Conservation (phyloP, 2,797 vertebrate species). For the Triplophysa yarkandensis region DNA sequence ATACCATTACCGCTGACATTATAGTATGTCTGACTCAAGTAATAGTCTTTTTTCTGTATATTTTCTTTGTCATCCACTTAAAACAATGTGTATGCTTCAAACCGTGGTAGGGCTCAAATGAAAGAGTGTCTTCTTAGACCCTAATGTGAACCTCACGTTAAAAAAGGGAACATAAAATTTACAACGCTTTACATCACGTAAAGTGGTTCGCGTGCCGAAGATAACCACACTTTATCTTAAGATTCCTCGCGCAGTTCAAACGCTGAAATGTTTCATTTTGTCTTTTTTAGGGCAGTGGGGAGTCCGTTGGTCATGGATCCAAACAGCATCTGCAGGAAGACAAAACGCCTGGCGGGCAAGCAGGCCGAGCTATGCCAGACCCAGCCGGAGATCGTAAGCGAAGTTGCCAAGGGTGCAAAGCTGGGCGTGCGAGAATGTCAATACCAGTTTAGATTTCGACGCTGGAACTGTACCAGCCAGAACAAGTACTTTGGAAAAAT, state of each 20-base stretch:
- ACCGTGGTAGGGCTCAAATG: conserved; percentile 3
- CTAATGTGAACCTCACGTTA: conserved; percentile 29
- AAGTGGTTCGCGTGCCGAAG: conserved; percentile 37
- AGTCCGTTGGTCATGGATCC: conserved; percentile 99
- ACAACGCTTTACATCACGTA: conserved; percentile 37
- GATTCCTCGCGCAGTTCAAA: conserved; percentile 13
- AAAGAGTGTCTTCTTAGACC: conserved; percentile 33
- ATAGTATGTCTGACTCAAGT: conserved; percentile 28
- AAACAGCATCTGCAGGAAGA: conserved; percentile 98
- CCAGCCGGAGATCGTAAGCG: conserved; percentile 93
- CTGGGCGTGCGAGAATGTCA: conserved; percentile 95
- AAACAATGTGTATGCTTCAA: conserved; percentile 30
- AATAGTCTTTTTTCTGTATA: conserved; percentile 35
- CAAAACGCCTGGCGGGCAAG: conserved; percentile 89
- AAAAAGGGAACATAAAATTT: conserved; percentile 25
- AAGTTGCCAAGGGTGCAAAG: conserved; percentile 93
- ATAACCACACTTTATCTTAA: conserved; percentile 37
- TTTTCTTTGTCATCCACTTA: conserved; percentile 44
- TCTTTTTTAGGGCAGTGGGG: conserved; percentile 89
- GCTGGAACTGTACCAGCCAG: conserved; percentile 99
- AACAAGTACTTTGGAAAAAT: conserved; percentile 98
- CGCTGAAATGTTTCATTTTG: conserved; percentile 33
- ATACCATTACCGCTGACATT: conserved; percentile 35
- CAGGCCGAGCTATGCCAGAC: conserved; percentile 96
- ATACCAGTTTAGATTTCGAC: conserved; percentile 95